These are phyloP conservation scores for Acrobasis consociella DNA, from an alignment of 2,888 invertebrate species.

Conservation along the genomic window DNA sequence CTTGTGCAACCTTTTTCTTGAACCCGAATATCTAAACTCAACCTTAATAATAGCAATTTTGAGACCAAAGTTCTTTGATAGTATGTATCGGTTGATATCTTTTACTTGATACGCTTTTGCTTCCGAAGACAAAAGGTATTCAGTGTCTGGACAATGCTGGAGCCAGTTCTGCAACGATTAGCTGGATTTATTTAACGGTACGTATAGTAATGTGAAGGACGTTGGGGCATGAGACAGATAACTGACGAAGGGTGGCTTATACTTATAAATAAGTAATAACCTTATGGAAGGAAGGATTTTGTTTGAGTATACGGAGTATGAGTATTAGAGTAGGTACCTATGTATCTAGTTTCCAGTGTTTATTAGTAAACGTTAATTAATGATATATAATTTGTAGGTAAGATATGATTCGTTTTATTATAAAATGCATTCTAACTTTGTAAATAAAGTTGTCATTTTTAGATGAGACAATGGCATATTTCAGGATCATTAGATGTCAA, in stretches of 20 bases:
- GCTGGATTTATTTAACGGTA: constrained; percentile 75
- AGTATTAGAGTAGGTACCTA: no score
- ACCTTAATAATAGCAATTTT: constrained; percentile 37
- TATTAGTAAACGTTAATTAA: no score
- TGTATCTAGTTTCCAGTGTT: no score
- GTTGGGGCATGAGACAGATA: constrained; percentile 38
- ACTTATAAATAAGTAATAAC: no score
- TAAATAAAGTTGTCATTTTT: no score
- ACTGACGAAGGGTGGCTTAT: constrained; percentile 38
- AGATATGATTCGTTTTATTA: no score
- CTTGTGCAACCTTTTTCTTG: constrained; percentile 60
- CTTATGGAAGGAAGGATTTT: not conserved
- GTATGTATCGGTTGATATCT: constrained; percentile 39
- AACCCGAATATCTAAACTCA: constrained; percentile 33
- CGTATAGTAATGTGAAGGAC: constrained; percentile 49
- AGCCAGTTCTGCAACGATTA: constrained; percentile 62
- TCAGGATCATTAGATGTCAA: no score
- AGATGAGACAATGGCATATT: no score
- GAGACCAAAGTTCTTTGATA: constrained; percentile 37
- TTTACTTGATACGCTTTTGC: constrained; percentile 35
- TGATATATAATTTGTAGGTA: no score
- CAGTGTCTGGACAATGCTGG: constrained; percentile 68
- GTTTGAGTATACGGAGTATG: no score
- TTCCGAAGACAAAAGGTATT: constrained; percentile 70
- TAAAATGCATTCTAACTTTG: no score